Percentiles rank a stretch among this genome's conserved stretches.
Evolutionary conservation across 2,888 invertebrate species (phyloP).

Genomic region (Griposia aprilina): DNA sequence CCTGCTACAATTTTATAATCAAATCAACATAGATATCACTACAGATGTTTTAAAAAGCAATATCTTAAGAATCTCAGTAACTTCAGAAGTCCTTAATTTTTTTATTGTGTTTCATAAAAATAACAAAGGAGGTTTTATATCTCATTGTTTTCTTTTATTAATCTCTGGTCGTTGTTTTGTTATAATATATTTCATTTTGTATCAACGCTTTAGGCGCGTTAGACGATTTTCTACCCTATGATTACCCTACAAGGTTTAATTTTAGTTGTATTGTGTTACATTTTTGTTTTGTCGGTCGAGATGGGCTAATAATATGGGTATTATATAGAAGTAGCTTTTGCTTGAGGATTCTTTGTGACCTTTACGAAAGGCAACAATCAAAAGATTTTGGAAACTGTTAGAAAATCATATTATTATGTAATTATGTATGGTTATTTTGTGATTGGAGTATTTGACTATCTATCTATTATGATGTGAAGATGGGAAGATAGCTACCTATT

Average conservation of each 20-base stretch:
- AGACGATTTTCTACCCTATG: slow-evolving; percentile 19
- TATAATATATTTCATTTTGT: slow-evolving; percentile 53
- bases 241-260: fast-evolving
- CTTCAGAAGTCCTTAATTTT: slow-evolving; percentile 58
- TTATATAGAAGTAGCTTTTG: slow-evolving; percentile 36
- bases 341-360: slow-evolving; percentile 38
- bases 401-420: slow-evolving; percentile 1
- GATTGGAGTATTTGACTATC: background rate
- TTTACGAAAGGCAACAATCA: slow-evolving; percentile 38
- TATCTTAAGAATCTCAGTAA: slow-evolving; percentile 48
- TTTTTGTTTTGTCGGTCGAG: slow-evolving; percentile 29
- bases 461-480: background rate
- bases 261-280: background rate
- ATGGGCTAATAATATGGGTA: slow-evolving; percentile 36
- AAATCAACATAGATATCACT: slow-evolving; percentile 15
- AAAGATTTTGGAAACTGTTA: slow-evolving; percentile 24
- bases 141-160: slow-evolving; percentile 68
- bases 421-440: background rate
- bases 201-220: slow-evolving; percentile 26
- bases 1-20: slow-evolving; percentile 3
- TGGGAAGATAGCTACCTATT: background rate
- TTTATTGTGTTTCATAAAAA: slow-evolving; percentile 66
- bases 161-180: slow-evolving; percentile 62
- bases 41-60: slow-evolving; percentile 38
- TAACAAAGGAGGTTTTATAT: slow-evolving; percentile 64